phyloP scores from a whole-genome alignment of 2,888 invertebrate genomes.

The Nemotelus nigrinus region DNA sequence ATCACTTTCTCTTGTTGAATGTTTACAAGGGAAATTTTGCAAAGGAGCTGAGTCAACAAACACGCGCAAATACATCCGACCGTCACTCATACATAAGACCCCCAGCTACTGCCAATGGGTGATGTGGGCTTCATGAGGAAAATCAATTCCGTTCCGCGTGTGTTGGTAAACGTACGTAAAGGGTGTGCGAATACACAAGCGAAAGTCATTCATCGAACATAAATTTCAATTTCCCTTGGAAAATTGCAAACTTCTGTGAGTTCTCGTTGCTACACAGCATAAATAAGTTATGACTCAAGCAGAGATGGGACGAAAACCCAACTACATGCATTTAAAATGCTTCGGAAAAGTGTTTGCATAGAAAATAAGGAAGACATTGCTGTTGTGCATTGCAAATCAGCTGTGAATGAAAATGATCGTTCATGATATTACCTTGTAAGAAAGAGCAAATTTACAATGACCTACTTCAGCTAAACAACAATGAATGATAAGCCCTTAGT shows the following conservation, averaged over 20 bases:
- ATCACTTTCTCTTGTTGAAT: conserved; percentile 20
- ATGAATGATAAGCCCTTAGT: no score
- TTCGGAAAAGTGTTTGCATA: no score
- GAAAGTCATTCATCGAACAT: neutral
- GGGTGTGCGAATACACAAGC: neutral
- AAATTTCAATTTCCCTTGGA: conserved; percentile 28
- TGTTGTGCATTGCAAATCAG: no score
- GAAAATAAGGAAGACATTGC: no score
- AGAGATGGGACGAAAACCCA: no score
- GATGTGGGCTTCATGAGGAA: neutral
- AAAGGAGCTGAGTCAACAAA: neutral
- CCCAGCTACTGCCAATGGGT: no score
- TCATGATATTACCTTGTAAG: no score
- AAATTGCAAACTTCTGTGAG: conserved; percentile 10
- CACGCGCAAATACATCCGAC: neutral
- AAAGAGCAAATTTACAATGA: no score
- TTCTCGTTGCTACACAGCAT: conserved; percentile 17
- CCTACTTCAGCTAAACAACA: no score
- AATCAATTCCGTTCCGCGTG: neutral
- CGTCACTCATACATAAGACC: no score
- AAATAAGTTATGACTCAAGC: neutral
- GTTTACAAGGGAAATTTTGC: neutral
- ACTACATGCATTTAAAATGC: no score
- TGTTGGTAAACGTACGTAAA: neutral
- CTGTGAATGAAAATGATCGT: no score